phyloP scores from a whole-genome alignment of 2,888 invertebrate genomes.

The Silvanus unidentatus region DNA sequence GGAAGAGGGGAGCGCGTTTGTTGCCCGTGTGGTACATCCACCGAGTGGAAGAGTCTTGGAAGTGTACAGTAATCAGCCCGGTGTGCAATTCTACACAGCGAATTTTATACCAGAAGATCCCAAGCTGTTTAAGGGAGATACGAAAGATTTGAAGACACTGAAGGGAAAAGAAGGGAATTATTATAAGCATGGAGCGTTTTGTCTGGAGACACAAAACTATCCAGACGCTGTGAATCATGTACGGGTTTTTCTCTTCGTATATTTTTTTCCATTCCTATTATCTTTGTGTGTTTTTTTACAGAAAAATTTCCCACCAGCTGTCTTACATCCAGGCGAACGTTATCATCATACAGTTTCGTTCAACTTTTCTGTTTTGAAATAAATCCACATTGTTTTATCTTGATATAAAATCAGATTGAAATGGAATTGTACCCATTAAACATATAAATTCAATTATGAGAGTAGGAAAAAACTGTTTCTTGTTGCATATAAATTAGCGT shows the following conservation, averaged over 20 bases:
- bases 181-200: slow-evolving; percentile 61
- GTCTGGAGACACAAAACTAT: slow-evolving; percentile 87
- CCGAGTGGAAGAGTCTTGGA: slow-evolving; percentile 63
- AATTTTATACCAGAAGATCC: slow-evolving; percentile 62
- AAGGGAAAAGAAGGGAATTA: slow-evolving; percentile 33
- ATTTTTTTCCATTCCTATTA: not conserved
- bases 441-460: not conserved
- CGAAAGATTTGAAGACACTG: slow-evolving; percentile 16
- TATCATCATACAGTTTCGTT: slow-evolving; percentile 57
- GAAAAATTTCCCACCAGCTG: slow-evolving; percentile 68
- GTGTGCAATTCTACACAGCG: slow-evolving; percentile 84
- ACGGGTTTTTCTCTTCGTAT: no score
- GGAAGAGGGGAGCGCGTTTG: slow-evolving; percentile 53
- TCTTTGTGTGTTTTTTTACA: slow-evolving; percentile 44
- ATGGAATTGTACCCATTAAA: no score
- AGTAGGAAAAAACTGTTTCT: not conserved
- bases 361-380: slow-evolving; percentile 31
- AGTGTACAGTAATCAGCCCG: slow-evolving; percentile 81
- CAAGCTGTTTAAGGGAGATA: slow-evolving; percentile 26
- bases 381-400: not conserved
- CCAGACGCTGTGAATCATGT: slow-evolving; percentile 86
- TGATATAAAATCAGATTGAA: no score
- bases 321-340: slow-evolving; percentile 65
- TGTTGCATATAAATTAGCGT: not conserved
- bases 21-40: slow-evolving; percentile 64